Conservation (phyloP, 2,113 vertebrate genomes). For the Rhodinocichla rosea region DNA sequence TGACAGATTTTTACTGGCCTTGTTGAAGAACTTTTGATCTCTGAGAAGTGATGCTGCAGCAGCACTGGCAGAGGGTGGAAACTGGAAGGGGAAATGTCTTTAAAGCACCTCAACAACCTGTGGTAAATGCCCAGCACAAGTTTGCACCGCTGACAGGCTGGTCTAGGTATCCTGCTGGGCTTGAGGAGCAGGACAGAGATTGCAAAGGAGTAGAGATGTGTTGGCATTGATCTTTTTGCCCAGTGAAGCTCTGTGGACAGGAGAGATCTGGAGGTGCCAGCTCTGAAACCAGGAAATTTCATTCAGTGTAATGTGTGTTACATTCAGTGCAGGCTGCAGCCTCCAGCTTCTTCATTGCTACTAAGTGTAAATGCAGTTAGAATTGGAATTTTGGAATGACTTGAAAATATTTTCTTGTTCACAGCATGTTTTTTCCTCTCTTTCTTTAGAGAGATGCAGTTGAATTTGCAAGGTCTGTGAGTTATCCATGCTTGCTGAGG, state of each 20-base stretch:
- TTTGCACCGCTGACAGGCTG: neutral
- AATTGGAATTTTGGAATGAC: neutral
- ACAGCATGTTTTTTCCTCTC: neutral
- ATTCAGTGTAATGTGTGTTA: neutral
- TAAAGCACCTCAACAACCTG: neutral
- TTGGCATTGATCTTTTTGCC: neutral
- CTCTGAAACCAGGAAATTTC: neutral
- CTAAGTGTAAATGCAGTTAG: neutral
- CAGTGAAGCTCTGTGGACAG: neutral
- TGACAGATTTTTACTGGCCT: neutral
- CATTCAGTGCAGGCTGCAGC: neutral
- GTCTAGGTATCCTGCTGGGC: neutral
- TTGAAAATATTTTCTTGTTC: neutral
- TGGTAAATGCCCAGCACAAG: neutral
- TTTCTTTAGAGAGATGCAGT: conserved; percentile 85
- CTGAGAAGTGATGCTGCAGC: neutral
- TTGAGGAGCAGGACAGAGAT: neutral
- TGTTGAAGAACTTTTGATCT: neutral
- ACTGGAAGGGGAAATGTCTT: neutral
- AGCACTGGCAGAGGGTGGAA: neutral
- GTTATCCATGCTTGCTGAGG: conserved; percentile 90
- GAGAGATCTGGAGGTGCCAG: neutral
- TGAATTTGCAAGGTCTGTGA: conserved; percentile 83
- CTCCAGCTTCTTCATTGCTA: neutral
- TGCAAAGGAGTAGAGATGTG: neutral